A percentile compares a stretch with the other conserved stretches of the same genome.
Conservation (phyloP, 2,888 invertebrate species). For the Protophormia terraenovae region DNA sequence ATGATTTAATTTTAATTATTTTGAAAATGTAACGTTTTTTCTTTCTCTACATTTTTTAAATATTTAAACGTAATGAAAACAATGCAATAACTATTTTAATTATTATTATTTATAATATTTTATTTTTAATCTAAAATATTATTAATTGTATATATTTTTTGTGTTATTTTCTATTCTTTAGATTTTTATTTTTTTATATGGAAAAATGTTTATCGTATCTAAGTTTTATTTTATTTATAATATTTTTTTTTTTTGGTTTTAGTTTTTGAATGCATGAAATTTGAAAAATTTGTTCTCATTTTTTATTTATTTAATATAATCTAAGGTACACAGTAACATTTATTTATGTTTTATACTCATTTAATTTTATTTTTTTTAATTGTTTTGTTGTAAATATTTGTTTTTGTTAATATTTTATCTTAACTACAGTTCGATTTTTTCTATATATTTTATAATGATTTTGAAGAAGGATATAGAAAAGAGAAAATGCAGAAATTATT, state of each 20-base stretch:
- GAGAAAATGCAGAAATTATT: no score
- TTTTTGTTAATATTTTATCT: constrained; percentile 3
- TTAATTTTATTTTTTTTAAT: background rate
- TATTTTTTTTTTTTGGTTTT: constrained; percentile 31
- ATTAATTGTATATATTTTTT: constrained; percentile 63
- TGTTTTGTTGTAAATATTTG: constrained; percentile 55
- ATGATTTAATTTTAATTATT: constrained; percentile 52
- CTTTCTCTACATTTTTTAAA: constrained; percentile 45
- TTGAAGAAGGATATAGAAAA: constrained; percentile 20
- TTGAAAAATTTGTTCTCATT: constrained; percentile 65
- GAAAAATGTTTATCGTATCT: constrained; percentile 23
- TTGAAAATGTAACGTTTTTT: constrained; percentile 62
- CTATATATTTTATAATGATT: background rate
- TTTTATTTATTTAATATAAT: constrained; percentile 67
- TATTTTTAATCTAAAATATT: constrained; percentile 40
- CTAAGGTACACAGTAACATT: constrained; percentile 69
- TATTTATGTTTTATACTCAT: constrained; percentile 58
- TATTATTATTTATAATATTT: constrained; percentile 2
- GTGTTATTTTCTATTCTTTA: constrained; percentile 11
- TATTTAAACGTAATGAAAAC: constrained; percentile 68
- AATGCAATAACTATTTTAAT: constrained; percentile 46
- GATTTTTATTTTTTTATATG: constrained; percentile 29
- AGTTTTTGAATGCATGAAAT: constrained; percentile 55
- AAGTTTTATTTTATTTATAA: no score
- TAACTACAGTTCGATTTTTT: constrained; percentile 36